A percentile compares a stretch with the other conserved stretches of the same genome.
phyloP scores from a whole-genome alignment of 2,113 vertebrate species.

The Coturnix japonica region DNA sequence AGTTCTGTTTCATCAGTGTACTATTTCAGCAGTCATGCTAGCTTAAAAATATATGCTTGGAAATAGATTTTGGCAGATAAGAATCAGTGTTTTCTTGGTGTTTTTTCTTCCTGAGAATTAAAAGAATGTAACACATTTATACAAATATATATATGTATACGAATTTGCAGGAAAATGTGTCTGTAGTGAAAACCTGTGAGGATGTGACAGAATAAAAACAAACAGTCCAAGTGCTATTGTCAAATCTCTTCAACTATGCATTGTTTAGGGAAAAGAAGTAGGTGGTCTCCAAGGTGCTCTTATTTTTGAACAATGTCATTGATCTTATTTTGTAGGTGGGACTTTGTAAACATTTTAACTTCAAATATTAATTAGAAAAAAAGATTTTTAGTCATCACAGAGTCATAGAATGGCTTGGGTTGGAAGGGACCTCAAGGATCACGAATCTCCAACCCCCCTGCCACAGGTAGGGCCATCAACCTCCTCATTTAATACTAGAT shows the following conservation, averaged over 20 bases:
- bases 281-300: rapidly evolving
- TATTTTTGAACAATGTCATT: not conserved
- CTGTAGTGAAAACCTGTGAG: not conserved
- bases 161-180: not conserved
- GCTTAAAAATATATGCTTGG: not conserved
- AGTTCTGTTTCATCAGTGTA: not conserved
- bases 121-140: not conserved
- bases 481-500: no score
- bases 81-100: not conserved
- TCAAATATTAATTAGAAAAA: not conserved
- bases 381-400: not conserved
- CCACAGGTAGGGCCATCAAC: no score
- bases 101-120: not conserved
- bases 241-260: not conserved
- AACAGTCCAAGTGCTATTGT: not conserved
- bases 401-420: no score
- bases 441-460: no score
- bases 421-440: no score
- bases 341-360: not conserved
- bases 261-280: not conserved
- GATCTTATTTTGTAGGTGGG: not conserved
- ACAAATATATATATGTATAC: no score
- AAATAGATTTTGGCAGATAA: not conserved
- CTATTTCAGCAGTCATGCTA: not conserved
- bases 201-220: not conserved